Conservation (phyloP, 2,113 vertebrate genomes). For the Morone chrysops region DNA sequence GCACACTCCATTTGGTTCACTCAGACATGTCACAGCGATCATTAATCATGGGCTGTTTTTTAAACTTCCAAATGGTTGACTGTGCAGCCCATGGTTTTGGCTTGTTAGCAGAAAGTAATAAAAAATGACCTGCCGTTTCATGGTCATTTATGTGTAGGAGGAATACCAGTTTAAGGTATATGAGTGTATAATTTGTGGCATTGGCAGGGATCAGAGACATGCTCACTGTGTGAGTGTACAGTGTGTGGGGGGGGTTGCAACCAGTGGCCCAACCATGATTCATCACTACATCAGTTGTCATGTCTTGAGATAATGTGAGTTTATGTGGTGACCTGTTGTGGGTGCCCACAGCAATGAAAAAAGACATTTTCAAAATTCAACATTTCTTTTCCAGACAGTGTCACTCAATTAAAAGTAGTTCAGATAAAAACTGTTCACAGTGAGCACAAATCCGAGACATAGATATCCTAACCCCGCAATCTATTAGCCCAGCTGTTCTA, state of each 20-base stretch:
- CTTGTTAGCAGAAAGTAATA: slow-evolving; percentile 69
- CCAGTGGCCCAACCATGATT: not conserved
- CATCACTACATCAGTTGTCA: not conserved
- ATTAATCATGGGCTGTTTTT: slow-evolving; percentile 82
- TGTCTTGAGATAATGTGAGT: too few relatives aligned
- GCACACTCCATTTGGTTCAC: slow-evolving; percentile 80
- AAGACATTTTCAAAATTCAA: not conserved
- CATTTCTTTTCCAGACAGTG: not conserved
- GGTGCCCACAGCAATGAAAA: too few relatives aligned
- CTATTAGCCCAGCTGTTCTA: too few relatives aligned
- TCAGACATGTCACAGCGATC: slow-evolving; percentile 77
- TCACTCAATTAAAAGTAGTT: not conserved
- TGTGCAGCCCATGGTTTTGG: slow-evolving; percentile 27
- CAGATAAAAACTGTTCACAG: not conserved
- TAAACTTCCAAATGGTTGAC: slow-evolving; percentile 51
- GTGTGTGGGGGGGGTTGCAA: not conserved
- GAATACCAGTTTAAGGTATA: slow-evolving; percentile 22
- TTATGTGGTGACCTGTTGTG: too few relatives aligned
- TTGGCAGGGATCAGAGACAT: slow-evolving; percentile 23
- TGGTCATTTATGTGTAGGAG: slow-evolving; percentile 35
- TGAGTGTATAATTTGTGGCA: slow-evolving; percentile 1
- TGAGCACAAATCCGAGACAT: not conserved
- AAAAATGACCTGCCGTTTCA: slow-evolving; percentile 61
- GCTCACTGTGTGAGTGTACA: not conserved
- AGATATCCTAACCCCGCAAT: not conserved